Base-by-base conservation (phyloP, 2,113 vertebrate genomes). In the Alosa alosa region DNA sequence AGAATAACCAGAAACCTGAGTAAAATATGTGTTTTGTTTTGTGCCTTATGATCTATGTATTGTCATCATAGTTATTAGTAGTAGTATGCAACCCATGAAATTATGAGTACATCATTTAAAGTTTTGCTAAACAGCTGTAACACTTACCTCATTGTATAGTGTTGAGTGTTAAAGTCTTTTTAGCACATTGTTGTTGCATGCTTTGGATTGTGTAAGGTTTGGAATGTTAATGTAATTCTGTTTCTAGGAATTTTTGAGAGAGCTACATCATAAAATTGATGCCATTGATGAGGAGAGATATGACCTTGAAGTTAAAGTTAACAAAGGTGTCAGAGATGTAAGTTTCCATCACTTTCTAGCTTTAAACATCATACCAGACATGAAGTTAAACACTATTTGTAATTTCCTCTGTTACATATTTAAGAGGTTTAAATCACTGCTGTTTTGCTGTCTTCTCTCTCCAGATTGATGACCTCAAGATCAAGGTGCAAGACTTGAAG, bases 401-500 rank as follows among this genome's bases (percentile, higher is more conserved):
- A 8, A n/a, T n/a, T 11, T 25, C n/a, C 10, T 31, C 9, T 68
- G n/a, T 31, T 31, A 25, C 11, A 47, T 36, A 18, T 52, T 46
- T 13, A 81, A 11, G 6, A 83, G 60, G 11, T 87, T 25, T 9
- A 45, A 5, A 18, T n/a, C 47, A 84, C 18, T n/a, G 52, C 57
- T 20, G 20, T 17, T 36, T 13, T 75, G 68, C 13, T 84, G 41
- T 49, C 13, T 68, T 47, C 3, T 49, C 68, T 68, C 3, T 82
- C 20, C 87, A 99, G 98, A 97, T 99, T 86, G 96, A 97, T 85
- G 97, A 99, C 93, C 91, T 99, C 93, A 97, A 95, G 90, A 96
- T 98, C 93, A 99, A 99, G 88, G 96, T 99, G 50, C 97, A 97
- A 86, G 98, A 99, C 89, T 92, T 99, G 93, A 94, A 97, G 89